Base-by-base conservation (phyloP, 2,797 vertebrate genomes). In the Xiphorhynchus erythropygius region DNA sequence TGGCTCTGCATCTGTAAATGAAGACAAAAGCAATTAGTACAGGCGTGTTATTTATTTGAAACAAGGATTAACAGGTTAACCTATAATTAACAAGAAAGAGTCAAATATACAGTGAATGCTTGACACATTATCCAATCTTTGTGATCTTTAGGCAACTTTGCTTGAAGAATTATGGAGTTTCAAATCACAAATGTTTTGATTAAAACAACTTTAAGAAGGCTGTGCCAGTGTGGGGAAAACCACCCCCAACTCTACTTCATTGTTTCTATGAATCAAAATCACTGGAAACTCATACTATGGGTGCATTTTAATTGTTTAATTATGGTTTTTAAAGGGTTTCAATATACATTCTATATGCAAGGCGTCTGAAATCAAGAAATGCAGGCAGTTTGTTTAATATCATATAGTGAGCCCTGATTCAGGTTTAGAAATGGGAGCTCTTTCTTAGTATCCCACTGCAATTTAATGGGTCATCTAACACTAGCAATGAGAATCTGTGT, bases 1-100 rank as follows among this genome's bases (percentile, higher is more conserved):
- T 0, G 99, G 99, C 77, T 99, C 99, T 28, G 99, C 99, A 97
- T 99, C 99, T 99, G 96, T 93, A 98, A 98, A 96, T 37, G 42
- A 89, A 91, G 93, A 90, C 71, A 68, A 47, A 27, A 56, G 28
- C 7, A 76, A 78, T 95, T 82, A 94, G 23, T 74, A 75, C 24
- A 92, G 77, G 37, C 5, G 5, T 53, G 56, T 23, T 46, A 55
- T 55, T 85, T 64, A 78, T 91, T n/a, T 91, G 56, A 77, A 87
- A 91, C 77, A 53, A 4, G 32, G 24, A 76, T 79, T 19, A 44
- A 77, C 8, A 5, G 39, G 68, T 81, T 21, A 39, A 73, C 9
- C 4, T 46, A 18, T 25, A 57, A 41, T 39, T 78, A 33, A n/a
- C 21, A 44, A 49, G 23, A 53, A 63, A 32, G 74, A 42, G 9